Evolutionary conservation across 2,113 vertebrate genomes (phyloP), one percentile per base, ranked within the genome.

Genomic region (Sapajus apella): DNA sequence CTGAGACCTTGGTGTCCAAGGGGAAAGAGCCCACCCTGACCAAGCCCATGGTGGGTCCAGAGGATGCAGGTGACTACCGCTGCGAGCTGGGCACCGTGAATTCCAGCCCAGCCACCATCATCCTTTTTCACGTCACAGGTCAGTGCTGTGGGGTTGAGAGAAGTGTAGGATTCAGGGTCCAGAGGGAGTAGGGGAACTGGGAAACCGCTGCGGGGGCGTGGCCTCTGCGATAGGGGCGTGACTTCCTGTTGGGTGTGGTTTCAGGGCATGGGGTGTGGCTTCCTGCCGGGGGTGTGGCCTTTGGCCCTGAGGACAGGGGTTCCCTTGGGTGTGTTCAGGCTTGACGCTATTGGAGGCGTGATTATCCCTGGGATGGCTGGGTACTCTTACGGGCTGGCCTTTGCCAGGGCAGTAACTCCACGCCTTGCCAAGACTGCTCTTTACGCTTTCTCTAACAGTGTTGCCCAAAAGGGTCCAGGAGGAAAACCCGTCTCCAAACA

Each of bases 81-180:
- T 98, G 97, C 4, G 80, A 70, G 50, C 86, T 98, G 90, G 93
- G n/a, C 5, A 92, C 94, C 0, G 25, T 92, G 56, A 8, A 4
- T 1, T 10, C 10, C 1, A 32, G 4, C 18, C 96, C 87, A 0
- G 96, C 97, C 52, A 97, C 97, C 0, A 10, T 96, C 76, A 95
- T 97, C 25, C 2, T 4, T 17, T 98, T 70, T 7, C 40, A 30
- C 0, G 98, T 98, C 90, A 83, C 11, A 95, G 97, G 98, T 98
- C 92, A 56, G 98, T 32, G 58, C 73, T 23, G 82, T 21, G 5
- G 18, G 16, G 27, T 35, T 4, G 50, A 35, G 37, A 14, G 23
- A 14, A 43, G 27, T 35, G 55, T 21, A 56, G 47, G 27, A 32
- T 14, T 66, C 3, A 1, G 40, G 43, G 17, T 40, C 45, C n/a